Base-by-base conservation (phyloP, 2,113 vertebrate species). In the Muntiacus muntjak region DNA sequence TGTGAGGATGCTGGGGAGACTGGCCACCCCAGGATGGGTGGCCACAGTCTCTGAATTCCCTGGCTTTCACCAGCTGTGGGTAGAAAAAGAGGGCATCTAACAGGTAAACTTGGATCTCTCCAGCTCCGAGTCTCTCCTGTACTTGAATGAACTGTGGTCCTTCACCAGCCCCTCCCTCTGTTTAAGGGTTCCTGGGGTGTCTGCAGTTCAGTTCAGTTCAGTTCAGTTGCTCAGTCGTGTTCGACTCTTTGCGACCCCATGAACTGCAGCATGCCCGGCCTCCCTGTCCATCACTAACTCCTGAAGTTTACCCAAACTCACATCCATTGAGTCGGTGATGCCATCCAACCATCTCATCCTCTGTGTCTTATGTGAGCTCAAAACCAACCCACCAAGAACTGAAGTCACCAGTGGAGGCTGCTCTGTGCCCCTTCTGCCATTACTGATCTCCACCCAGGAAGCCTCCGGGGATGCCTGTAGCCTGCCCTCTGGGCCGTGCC, bases 191-290 rank as follows among this genome's bases (percentile, higher is more conserved):
- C 33, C 54, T 62, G 26, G 54, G 36, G 21, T 71, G 19, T 71
- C n/a, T 71, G 36, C 67, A 0, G 19, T 71, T 71, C 67, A 0
- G 19, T 71, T 71, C 2, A 71, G 64, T 71, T 36, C 67, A 71
- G n/a, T 36, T n/a, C 64, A 36, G 8, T 67, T 0, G 0, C 5
- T 71, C 19, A 23, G 19, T 23, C 1, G 0, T 40, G 67, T 36
- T 10, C 0, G 2, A 71, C n/a, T 36, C 9, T n/a, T n/a, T 71
- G 67, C 0, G 2, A 36, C 19, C 67, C 67, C n/a, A 6, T 36
- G 67, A 23, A 71, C n/a, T 71, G n/a, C n/a, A 71, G 64, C 64
- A 71, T 0, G 5, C 64, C 64, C 5, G 64, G 19, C 64, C n/a
- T 36, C 19, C 19, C 4, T 12, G 64, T 71, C n/a, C n/a, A 36